Conservation (phyloP, 2,888 invertebrate species). For the Drosophila quasianomalipes region DNA sequence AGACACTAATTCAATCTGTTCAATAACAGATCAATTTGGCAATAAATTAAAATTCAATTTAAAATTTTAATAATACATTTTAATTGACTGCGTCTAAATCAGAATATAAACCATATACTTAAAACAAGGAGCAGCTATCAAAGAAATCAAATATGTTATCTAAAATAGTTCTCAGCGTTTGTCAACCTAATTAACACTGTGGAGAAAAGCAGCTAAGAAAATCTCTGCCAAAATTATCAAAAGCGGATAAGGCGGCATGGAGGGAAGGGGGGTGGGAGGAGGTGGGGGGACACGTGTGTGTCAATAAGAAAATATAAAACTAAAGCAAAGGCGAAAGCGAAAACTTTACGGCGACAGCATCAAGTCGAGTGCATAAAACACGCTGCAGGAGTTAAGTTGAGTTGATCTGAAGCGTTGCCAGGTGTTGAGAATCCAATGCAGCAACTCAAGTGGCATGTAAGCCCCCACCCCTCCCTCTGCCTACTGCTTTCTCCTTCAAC, state of each 20-base stretch:
- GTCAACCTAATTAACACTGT: no score
- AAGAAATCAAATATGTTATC: neutral
- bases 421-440: slow-evolving; percentile 51
- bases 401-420: slow-evolving; percentile 32
- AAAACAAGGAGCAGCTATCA: neutral
- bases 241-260: no score
- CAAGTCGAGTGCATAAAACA: slow-evolving; percentile 58
- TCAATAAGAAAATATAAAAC: neutral
- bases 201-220: no score
- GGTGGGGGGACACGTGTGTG: no score
- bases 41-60: neutral
- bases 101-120: neutral
- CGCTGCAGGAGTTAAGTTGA: slow-evolving; percentile 22
- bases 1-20: neutral
- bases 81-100: neutral
- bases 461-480: no score
- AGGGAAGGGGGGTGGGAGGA: rapidly evolving
- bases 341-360: slow-evolving; percentile 9
- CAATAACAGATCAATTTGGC: neutral
- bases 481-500: neutral
- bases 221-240: neutral
- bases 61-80: neutral
- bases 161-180: neutral
- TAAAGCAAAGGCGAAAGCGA: neutral
- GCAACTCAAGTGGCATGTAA: slow-evolving; percentile 10